phyloP scores from a whole-genome alignment of 2,113 vertebrate genomes.

The Mormyrus iriodes region DNA sequence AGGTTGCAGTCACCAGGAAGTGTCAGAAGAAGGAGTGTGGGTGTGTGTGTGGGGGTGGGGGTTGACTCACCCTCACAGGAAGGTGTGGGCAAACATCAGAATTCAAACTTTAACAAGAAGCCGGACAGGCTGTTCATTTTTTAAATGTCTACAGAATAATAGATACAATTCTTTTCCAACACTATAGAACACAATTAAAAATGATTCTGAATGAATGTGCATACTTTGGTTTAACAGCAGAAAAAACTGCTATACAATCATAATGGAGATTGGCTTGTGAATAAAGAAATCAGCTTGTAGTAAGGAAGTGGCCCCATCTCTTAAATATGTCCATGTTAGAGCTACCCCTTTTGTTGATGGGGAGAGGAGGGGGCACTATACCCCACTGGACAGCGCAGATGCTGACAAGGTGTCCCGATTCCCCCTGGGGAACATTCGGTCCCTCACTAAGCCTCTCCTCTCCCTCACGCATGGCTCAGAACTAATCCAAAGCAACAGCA shows the following conservation, averaged over 20 bases:
- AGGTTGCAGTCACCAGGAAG: slow-evolving; percentile 39
- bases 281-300: background rate
- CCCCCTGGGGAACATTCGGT: background rate
- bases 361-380: slow-evolving; percentile 3
- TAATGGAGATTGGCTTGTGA: background rate
- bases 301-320: background rate
- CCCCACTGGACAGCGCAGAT: background rate
- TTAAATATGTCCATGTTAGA: background rate
- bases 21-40: slow-evolving; percentile 20
- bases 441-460: background rate
- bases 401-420: background rate
- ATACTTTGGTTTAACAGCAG: background rate
- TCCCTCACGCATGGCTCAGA: background rate
- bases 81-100: background rate
- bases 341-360: background rate
- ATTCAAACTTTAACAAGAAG: background rate
- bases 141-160: background rate
- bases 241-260: background rate
- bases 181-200: background rate
- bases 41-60: background rate
- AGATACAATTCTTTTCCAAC: background rate
- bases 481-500: background rate
- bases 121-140: background rate
- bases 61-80: background rate
- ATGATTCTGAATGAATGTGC: background rate